Evolutionary conservation across 1,140 invertebrate genomes (phyloP).

Genomic region (Caerostris darwini): DNA sequence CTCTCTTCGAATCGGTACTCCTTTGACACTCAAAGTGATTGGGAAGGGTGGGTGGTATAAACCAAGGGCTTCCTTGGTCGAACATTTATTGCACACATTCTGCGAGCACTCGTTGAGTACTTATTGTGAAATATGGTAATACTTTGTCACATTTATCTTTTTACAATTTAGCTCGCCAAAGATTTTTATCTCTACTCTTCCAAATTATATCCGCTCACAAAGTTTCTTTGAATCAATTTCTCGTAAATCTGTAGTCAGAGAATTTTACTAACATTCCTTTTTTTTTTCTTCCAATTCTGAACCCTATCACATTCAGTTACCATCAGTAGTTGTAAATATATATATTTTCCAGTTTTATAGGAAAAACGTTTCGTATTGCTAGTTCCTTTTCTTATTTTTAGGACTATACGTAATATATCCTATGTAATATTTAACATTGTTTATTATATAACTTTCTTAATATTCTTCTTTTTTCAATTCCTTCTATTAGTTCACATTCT

Average conservation of each 20-base stretch:
- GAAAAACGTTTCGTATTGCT: background rate
- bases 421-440: no score
- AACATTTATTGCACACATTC: conserved; percentile 71
- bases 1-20: conserved; percentile 11
- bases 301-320: background rate
- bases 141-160: conserved; percentile 59
- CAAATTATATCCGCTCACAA: background rate
- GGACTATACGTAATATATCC: no score
- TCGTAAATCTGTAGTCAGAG: background rate
- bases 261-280: background rate
- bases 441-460: no score
- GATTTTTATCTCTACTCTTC: conserved; percentile 45
- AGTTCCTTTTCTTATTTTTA: background rate
- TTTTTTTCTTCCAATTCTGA: background rate
- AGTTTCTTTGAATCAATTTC: background rate
- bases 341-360: background rate
- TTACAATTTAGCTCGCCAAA: conserved; percentile 47
- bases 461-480: no score
- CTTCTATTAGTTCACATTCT: no score
- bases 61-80: conserved; percentile 31
- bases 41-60: conserved; percentile 21
- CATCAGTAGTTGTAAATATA: background rate
- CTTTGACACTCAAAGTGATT: conserved; percentile 70
- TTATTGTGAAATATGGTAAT: conserved; percentile 70
- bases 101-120: conserved; percentile 20